A percentile compares a stretch with the other conserved stretches of the same genome.
Evolutionary conservation across 2,113 vertebrate genomes (phyloP).

Genomic region (Pelusios castaneus): DNA sequence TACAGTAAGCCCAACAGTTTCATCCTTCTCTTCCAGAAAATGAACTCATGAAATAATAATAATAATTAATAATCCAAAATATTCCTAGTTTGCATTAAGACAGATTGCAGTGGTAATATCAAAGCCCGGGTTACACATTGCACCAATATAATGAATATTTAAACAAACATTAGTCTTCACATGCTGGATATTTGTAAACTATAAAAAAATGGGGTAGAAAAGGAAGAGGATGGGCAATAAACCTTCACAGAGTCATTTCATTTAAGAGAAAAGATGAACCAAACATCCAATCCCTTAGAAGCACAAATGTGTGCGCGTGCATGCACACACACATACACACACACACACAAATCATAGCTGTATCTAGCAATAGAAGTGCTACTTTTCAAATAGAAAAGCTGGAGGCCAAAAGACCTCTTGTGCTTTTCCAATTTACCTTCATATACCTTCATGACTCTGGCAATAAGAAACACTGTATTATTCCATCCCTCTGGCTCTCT

Average conservation of each 20-base stretch:
- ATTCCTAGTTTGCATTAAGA: background rate
- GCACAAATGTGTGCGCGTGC: background rate
- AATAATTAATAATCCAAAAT: background rate
- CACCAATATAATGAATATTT: background rate
- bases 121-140: background rate
- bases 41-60: background rate
- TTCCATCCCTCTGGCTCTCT: background rate
- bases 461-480: constrained; percentile 33
- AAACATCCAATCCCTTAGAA: background rate
- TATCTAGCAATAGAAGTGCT: background rate
- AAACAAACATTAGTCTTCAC: background rate
- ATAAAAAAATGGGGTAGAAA: background rate
- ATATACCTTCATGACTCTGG: constrained; percentile 29
- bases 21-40: background rate
- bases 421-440: constrained; percentile 48
- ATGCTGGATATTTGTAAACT: background rate
- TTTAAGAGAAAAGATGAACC: background rate
- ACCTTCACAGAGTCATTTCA: background rate
- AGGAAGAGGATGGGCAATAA: background rate
- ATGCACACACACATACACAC: background rate
- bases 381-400: constrained; percentile 28
- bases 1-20: background rate
- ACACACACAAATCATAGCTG: background rate
- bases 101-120: background rate
- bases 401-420: constrained; percentile 32